Evolutionary conservation across 2,797 vertebrate genomes (phyloP), one percentile per base, ranked within the genome.

Genomic region (Lacerta viridis): DNA sequence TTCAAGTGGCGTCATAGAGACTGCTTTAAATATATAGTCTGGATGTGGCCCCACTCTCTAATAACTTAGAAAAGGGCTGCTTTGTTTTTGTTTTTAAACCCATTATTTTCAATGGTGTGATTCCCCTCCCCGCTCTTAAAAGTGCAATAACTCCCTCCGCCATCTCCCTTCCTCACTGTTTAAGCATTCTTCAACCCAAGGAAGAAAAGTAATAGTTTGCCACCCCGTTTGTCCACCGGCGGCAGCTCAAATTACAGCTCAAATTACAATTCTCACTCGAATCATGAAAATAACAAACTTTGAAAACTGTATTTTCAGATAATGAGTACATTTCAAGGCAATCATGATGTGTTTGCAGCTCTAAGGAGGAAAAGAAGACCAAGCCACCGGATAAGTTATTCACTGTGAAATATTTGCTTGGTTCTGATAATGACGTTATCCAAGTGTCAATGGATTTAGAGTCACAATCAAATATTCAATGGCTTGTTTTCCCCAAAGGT

Each of bases 321-420:
- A 94, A 94, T 91, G 77, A 90, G 80, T 84, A 72, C 91, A 90
- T 93, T 39, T 94, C 88, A 81, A 79, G 4, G 93, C 93, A 95
- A 95, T 90, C 88, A 29, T 90, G 91, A 95, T 84, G 92, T 91
- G 93, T 92, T 87, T 87, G 80, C 93, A 88, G 90, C 88, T 93
- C 92, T 89, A n/a, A 33, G 84, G 83, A 92, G 88, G 92, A 93
- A 89, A 88, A 41, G 87, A 39, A 75, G 77, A 91, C 87, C 50
- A 93, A 93, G 90, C 18, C 41, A 90, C 18, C 39, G 59, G 8
- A 91, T 89, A 89, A 93, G 87, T 93, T 94, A 93, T 91, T 93
- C 80, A 0, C 88, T 50, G 87, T 93, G 92, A 94, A 95, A 94
- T 95, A 94, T 95, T 95, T 93, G 89, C 88, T 1, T 0, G 83